Percentiles rank a stretch among this genome's conserved stretches.
phyloP scores from a whole-genome alignment of 2,797 vertebrate genomes.

The Agapornis canus region DNA sequence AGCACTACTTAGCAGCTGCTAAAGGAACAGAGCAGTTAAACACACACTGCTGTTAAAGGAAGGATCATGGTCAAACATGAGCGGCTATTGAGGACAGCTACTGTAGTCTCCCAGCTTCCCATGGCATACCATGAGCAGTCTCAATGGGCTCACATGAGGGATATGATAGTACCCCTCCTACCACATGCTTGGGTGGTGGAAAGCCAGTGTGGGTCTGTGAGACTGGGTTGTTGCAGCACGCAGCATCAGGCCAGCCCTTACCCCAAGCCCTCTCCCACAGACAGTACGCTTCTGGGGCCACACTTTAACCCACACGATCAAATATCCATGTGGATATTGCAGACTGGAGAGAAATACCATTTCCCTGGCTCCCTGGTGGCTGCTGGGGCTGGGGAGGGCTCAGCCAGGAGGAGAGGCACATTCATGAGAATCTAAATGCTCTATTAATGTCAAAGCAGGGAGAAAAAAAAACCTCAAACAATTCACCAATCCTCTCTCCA shows the following conservation, averaged over 20 bases:
- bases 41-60: not conserved
- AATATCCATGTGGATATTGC: not conserved
- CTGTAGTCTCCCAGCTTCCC: fast-evolving
- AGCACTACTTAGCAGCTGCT: not conserved
- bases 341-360: not conserved
- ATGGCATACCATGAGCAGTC: not conserved
- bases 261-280: not conserved
- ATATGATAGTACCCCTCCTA: not conserved
- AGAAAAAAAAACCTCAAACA: not conserved
- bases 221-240: not conserved
- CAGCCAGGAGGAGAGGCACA: not conserved
- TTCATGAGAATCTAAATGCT: not conserved
- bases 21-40: not conserved
- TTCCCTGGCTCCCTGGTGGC: not conserved
- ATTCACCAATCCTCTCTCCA: not conserved
- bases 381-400: not conserved
- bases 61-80: not conserved
- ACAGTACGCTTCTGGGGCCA: not conserved
- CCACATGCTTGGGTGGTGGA: fast-evolving
- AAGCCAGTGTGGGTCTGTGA: fast-evolving
- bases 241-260: not conserved
- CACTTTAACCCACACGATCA: fast-evolving
- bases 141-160: not conserved
- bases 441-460: not conserved
- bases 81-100: not conserved